Percentiles rank a stretch among this genome's conserved stretches.
These are phyloP conservation scores for Phenganax subtilis DNA, from an alignment of 92 coral and sea anemone species.

Conservation along the genomic window DNA sequence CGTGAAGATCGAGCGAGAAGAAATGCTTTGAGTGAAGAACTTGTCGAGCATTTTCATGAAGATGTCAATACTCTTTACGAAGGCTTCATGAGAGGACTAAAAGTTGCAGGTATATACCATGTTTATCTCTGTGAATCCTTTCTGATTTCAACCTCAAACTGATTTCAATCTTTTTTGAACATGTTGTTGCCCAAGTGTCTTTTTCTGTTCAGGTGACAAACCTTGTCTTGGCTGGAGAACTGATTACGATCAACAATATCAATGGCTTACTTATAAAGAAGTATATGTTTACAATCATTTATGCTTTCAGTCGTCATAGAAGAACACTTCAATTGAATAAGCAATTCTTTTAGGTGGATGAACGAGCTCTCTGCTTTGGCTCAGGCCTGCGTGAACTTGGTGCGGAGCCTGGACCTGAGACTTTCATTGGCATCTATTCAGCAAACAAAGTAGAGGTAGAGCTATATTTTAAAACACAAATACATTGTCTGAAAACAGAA, in stretches of 20 bases:
- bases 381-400: slow-evolving; percentile 84
- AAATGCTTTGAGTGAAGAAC: slow-evolving; percentile 61
- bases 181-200: not conserved
- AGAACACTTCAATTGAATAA: not conserved
- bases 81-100: slow-evolving; percentile 75
- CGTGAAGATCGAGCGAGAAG: slow-evolving; percentile 67
- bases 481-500: not conserved
- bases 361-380: slow-evolving; percentile 61
- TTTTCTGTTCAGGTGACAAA: slow-evolving; percentile 61
- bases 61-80: slow-evolving; percentile 80
- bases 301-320: not conserved
- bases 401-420: slow-evolving; percentile 43
- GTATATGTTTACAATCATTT: slow-evolving; percentile 27
- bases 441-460: slow-evolving; percentile 87
- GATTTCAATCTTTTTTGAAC: not conserved
- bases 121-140: not conserved
- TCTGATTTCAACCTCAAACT: too few species aligned
- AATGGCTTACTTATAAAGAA: slow-evolving; percentile 89
- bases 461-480: not conserved
- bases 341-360: slow-evolving; percentile 59
- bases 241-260: slow-evolving; percentile 71
- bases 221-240: slow-evolving; percentile 82
- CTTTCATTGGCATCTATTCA: slow-evolving; percentile 86
- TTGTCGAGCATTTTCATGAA: slow-evolving; percentile 66
- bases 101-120: slow-evolving; percentile 61